Base-by-base conservation (phyloP, 2,797 vertebrate species). In the Loris lydekkerianus region DNA sequence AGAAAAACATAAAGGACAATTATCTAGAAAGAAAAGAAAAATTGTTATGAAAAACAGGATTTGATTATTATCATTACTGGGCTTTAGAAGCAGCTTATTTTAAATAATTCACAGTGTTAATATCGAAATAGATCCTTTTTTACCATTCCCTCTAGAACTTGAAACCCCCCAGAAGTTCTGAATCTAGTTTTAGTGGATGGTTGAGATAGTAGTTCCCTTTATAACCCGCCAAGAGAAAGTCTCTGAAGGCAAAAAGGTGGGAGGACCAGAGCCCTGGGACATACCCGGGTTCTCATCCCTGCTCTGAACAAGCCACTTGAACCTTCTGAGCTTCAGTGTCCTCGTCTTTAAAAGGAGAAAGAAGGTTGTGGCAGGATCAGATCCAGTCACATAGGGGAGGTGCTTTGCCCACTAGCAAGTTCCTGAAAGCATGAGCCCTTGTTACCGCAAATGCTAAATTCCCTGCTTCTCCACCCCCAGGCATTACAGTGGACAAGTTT, bases 401-500 rank as follows among this genome's bases (percentile, higher is more conserved):
- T 18, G 17, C 88, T 31, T 23, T 37, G 29, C 29, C 81, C 46
- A 14, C 73, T 77, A 37, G 2, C 25, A 43, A 8, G 27, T 13
- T 75, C 11, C 61, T 2, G 1, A 25, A 73, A 21, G 0, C 4
- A 0, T 0, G 3, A 3, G 29, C n/a, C 43, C 13, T 81, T 34
- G 46, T 85, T 58, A 1, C 40, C 20, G 27, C 63, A 43, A 6
- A 69, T 0, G 0, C 89, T 97, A 34, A 96, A 13, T 84, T 6
- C 60, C 25, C 83, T 46, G 86, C 94, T 91, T 97, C 91, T 83
- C 76, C 40, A 2, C 90, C n/a, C 17, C 10, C 98, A 99, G 99
- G 99, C 96, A 99, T 99, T 96, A 99, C 99, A 0, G 99, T 99
- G 97, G 99, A 99, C 98, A 99, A 99, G 95, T 99, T 99, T 8